phyloP scores from a whole-genome alignment of 2,888 invertebrate species.

The Cheilosia vernalis region DNA sequence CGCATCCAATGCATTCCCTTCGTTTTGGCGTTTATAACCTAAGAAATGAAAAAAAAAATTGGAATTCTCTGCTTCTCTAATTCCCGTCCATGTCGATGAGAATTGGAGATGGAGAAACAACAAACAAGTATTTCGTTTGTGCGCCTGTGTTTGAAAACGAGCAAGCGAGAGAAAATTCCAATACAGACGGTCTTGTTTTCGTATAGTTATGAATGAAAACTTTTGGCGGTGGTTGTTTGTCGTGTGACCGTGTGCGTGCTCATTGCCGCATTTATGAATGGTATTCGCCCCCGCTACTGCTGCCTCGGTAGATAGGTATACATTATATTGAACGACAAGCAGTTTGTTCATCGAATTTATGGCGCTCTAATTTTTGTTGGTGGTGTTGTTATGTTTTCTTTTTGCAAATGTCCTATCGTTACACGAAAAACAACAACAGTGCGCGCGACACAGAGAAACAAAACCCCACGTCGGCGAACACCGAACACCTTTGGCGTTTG shows the following conservation, averaged over 20 bases:
- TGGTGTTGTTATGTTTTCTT: conserved; percentile 34
- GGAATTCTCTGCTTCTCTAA: not conserved
- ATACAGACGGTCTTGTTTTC: conserved; percentile 70
- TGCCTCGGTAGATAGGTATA: conserved; percentile 12
- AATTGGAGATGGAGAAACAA: conserved; percentile 26
- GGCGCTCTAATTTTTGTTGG: conserved; percentile 63
- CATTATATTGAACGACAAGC: conserved; percentile 28
- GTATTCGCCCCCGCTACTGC: conserved; percentile 62
- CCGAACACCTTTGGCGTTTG: conserved; percentile 46
- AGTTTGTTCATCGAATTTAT: conserved; percentile 33
- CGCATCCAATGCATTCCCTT: conserved; percentile 51
- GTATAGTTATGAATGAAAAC: conserved; percentile 70
- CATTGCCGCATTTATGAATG: conserved; percentile 70
- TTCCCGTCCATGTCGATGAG: not conserved
- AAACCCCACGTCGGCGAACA: not conserved
- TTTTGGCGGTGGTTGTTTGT: conserved; percentile 51
- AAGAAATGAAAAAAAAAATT: conserved; percentile 31
- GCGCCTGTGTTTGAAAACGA: conserved; percentile 40
- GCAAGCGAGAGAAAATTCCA: conserved; percentile 60
- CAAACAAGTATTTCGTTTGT: conserved; percentile 56
- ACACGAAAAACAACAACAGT: conserved; percentile 13
- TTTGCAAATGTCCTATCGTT: conserved; percentile 38
- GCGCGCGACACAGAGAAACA: conserved; percentile 19
- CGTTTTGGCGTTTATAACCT: conserved; percentile 60
- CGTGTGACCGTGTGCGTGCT: conserved; percentile 35